Conservation (phyloP, 2,113 vertebrate genomes). For the Dolichallabes microphthalmus region DNA sequence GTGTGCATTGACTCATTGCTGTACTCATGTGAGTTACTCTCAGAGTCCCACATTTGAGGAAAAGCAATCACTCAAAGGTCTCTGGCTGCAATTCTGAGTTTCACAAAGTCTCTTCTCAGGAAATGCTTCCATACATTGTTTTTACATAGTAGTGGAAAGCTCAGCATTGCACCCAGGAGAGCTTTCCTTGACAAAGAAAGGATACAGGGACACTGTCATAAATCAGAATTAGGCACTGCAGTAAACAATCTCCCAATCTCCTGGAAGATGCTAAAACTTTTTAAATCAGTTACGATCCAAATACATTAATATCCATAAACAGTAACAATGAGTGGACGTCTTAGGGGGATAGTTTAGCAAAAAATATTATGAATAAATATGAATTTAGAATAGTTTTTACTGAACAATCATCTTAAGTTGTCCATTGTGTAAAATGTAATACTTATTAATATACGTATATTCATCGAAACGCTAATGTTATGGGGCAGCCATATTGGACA, state of each 20-base stretch:
- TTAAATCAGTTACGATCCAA: conserved; percentile 23
- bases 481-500: conserved; percentile 4
- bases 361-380: not conserved
- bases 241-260: conserved; percentile 22
- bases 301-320: conserved; percentile 28
- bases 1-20: conserved; percentile 17
- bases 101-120: conserved; percentile 28
- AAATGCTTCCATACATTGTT: conserved; percentile 45
- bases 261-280: conserved; percentile 29
- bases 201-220: conserved; percentile 30
- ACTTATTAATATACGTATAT: no score
- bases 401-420: no score
- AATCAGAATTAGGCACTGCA: conserved; percentile 10
- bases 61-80: not conserved
- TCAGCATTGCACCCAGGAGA: conserved; percentile 21
- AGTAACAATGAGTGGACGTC: not conserved
- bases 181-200: conserved; percentile 13
- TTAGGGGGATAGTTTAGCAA: not conserved
- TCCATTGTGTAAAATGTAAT: no score
- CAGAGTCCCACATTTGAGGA: not conserved
- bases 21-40: not conserved
- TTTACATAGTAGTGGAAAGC: conserved; percentile 31
- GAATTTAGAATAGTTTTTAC: no score
- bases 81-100: not conserved
- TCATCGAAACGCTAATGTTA: not conserved